Conservation (phyloP, 37 sponge, comb jelly and placozoan genomes). For the Theonella swinhoei region DNA sequence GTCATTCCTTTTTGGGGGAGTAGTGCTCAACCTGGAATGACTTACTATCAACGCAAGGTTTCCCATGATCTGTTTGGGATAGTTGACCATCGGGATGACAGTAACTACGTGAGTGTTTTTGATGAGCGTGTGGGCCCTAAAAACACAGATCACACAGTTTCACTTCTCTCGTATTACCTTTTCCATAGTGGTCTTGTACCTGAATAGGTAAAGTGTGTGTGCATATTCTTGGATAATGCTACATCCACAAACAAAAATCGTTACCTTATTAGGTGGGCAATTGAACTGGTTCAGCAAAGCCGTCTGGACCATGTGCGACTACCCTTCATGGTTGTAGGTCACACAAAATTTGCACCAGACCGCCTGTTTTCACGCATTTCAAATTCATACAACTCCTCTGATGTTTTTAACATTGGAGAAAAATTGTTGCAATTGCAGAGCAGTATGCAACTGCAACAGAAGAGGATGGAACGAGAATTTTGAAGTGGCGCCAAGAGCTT, state of each 20-base stretch:
- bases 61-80: conserved; percentile 57
- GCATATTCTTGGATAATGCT: conserved; percentile 51
- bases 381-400: conserved; percentile 24
- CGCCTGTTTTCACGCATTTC: conserved; percentile 31
- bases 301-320: conserved; percentile 12
- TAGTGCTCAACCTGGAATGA: conserved; percentile 42
- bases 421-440: background rate
- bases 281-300: conserved; percentile 16
- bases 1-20: conserved; percentile 51
- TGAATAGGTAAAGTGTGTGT: conserved; percentile 24
- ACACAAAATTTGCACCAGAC: conserved; percentile 71
- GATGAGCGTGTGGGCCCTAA: conserved; percentile 28
- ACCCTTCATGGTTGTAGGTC: conserved; percentile 39
- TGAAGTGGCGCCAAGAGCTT: conserved; percentile 15
- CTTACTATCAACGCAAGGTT: conserved; percentile 49
- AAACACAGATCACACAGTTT: too few relatives aligned
- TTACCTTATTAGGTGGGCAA: conserved; percentile 45
- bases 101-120: background rate
- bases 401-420: conserved; percentile 36
- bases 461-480: conserved; percentile 16
- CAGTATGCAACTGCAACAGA: background rate
- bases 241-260: conserved; percentile 47
- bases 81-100: conserved; percentile 40
- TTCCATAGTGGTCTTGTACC: background rate
- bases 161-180: conserved; percentile 9